Evolutionary conservation across 2,113 vertebrate species (phyloP).

Genomic region (Dromaius novaehollandiae): DNA sequence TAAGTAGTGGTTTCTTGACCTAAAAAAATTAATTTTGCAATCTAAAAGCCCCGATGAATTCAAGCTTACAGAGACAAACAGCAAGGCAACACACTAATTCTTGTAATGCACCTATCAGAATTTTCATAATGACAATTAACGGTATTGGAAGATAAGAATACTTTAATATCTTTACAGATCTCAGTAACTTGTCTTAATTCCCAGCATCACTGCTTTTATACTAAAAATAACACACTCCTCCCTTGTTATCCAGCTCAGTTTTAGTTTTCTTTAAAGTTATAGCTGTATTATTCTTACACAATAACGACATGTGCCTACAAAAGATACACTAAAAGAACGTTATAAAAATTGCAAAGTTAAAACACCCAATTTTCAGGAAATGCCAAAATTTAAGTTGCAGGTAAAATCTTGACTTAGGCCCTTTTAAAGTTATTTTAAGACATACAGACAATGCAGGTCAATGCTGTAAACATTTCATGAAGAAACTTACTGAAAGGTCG

Average conservation of each 20-base stretch:
- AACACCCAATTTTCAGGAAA: background rate
- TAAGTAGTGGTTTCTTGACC: background rate
- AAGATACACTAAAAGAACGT: background rate
- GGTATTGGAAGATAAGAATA: background rate
- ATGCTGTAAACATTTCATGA: background rate
- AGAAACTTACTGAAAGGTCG: slow-evolving; percentile 81
- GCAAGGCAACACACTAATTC: background rate
- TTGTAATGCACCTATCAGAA: background rate
- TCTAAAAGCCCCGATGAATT: background rate
- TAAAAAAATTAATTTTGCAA: background rate
- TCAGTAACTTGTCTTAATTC: background rate
- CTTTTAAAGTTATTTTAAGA: background rate
- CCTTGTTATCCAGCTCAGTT: background rate
- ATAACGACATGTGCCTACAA: background rate
- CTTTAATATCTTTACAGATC: background rate
- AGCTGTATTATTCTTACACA: background rate
- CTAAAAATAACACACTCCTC: background rate
- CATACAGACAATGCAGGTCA: background rate
- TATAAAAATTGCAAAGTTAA: background rate
- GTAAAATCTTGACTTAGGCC: background rate
- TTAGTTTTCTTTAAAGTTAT: background rate
- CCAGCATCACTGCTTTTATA: background rate
- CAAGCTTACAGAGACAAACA: background rate
- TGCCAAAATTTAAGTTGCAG: background rate
- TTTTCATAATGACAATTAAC: background rate